phyloP scores from a whole-genome alignment of 2,113 vertebrate genomes.

The Corapipo altera region DNA sequence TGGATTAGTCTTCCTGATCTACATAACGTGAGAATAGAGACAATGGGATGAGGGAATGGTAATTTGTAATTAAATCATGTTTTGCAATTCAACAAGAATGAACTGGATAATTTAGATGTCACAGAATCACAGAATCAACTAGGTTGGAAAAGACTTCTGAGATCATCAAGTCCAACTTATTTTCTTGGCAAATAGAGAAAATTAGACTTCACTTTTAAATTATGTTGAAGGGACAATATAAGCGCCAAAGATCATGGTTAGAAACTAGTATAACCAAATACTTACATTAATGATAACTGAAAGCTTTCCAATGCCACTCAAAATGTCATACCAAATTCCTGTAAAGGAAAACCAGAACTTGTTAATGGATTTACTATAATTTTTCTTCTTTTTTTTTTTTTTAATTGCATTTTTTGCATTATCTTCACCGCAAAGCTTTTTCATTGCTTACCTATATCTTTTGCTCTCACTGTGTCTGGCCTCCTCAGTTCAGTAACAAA shows the following conservation, averaged over 20 bases:
- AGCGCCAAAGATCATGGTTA: not conserved
- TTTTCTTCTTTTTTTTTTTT: not conserved
- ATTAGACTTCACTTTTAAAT: not conserved
- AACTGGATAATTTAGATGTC: not conserved
- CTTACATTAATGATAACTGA: conserved; percentile 99
- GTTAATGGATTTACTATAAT: not conserved
- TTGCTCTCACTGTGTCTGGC: conserved; percentile 90
- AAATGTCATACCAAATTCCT: conserved; percentile 99
- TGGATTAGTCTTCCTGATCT: not conserved
- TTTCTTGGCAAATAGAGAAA: not conserved
- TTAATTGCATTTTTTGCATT: not conserved
- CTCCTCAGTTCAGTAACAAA: conserved; percentile 91
- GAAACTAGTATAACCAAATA: conserved; percentile 35
- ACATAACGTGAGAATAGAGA: not conserved
- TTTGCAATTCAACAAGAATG: not conserved
- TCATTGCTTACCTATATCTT: conserved; percentile 88
- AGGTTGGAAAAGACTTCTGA: not conserved
- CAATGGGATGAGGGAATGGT: not conserved
- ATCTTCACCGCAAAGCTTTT: not conserved
- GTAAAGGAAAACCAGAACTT: conserved; percentile 38
- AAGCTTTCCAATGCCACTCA: conserved; percentile 95
- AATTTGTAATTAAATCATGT: not conserved
- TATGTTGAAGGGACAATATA: not conserved
- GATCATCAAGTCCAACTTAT: not conserved
- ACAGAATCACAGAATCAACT: not conserved